These are phyloP conservation scores for Eulemur coronatus DNA, from an alignment of 2,797 vertebrate species.

Conservation along the genomic window DNA sequence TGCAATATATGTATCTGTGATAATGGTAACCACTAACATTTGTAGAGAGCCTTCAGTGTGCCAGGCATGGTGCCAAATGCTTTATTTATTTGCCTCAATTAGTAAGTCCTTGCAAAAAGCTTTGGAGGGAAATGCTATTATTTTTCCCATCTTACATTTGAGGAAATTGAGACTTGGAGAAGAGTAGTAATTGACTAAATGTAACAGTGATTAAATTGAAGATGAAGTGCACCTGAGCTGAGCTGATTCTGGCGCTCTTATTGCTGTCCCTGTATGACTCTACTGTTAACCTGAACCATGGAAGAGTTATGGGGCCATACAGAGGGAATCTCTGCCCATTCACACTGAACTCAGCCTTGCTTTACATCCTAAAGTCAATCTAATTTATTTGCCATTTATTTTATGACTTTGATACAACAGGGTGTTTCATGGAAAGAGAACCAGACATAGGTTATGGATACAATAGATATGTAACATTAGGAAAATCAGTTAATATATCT, in stretches of 20 bases:
- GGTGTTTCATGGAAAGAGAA: not conserved
- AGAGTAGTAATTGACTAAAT: not conserved
- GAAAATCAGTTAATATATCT: not conserved
- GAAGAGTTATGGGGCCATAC: not conserved
- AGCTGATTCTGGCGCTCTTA: not conserved
- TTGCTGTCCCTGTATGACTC: not conserved
- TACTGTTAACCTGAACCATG: not conserved
- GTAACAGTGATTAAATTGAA: not conserved
- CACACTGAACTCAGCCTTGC: not conserved
- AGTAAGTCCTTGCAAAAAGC: constrained; percentile 20
- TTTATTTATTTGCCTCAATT: constrained; percentile 27
- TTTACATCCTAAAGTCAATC: not conserved
- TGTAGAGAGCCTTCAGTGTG: not conserved
- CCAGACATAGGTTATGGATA: not conserved
- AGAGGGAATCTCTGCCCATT: not conserved
- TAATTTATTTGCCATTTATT: not conserved
- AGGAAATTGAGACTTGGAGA: not conserved
- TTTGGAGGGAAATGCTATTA: not conserved
- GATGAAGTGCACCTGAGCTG: not conserved
- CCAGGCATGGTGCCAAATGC: not conserved
- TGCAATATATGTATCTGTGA: not conserved
- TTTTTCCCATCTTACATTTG: not conserved
- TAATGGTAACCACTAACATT: not conserved
- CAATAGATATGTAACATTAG: not conserved
- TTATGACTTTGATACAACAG: not conserved